Percentiles rank a stretch among this genome's conserved stretches.
These are phyloP conservation scores for Syngnathus rostellatus DNA, from an alignment of 2,797 vertebrate species.

Conservation along the genomic window DNA sequence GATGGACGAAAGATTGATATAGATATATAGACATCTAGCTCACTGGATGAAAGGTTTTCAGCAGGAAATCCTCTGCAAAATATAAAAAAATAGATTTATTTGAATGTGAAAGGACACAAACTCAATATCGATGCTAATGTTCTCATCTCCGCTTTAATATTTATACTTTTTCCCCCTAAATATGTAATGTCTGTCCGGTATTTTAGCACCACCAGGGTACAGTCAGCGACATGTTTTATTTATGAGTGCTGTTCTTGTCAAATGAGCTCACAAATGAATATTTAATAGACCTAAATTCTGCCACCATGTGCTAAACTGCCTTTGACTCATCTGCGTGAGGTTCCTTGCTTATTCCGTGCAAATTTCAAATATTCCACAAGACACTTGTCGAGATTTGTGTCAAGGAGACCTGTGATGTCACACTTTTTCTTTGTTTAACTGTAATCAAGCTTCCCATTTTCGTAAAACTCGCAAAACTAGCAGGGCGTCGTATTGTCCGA, in stretches of 20 bases:
- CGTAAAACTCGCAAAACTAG: conserved; percentile 6
- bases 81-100: background rate
- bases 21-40: too few relatives aligned
- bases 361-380: background rate
- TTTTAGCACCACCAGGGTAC: background rate
- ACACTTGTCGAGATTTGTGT: background rate
- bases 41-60: background rate
- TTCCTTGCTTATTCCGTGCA: background rate
- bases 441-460: conserved; percentile 4
- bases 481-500: conserved; percentile 4
- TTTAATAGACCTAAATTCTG: conserved; percentile 4
- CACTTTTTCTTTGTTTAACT: conserved; percentile 5
- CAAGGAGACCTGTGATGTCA: background rate
- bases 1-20: background rate
- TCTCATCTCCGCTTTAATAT: background rate
- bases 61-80: background rate
- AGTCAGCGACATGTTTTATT: background rate
- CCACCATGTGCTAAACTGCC: background rate
- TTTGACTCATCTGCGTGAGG: conserved; percentile 3
- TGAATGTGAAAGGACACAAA: background rate
- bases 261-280: conserved; percentile 9
- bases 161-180: background rate
- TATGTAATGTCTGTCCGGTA: background rate
- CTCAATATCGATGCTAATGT: background rate
- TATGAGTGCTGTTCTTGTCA: conserved; percentile 8